These are phyloP conservation scores for Prolemur simus DNA, from an alignment of 2,113 vertebrate genomes.

Conservation along the genomic window DNA sequence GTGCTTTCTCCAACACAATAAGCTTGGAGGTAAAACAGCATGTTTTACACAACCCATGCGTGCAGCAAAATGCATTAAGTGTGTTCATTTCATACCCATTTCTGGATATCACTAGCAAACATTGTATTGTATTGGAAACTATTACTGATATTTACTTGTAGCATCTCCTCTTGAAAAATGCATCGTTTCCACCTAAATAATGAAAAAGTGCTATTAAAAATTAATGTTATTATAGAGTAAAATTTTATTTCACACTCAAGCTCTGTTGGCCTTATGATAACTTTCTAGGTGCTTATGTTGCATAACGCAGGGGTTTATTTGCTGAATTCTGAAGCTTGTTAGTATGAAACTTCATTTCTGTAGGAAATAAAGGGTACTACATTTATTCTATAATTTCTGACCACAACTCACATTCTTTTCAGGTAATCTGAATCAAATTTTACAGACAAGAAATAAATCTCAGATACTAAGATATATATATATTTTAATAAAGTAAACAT, in stretches of 20 bases:
- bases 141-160: neutral
- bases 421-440: neutral
- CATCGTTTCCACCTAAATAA: neutral
- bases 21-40: neutral
- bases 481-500: neutral
- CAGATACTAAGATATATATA: neutral
- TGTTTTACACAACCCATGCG: fast-evolving
- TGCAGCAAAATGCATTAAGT: neutral
- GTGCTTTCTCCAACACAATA: neutral
- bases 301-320: neutral
- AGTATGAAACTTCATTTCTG: neutral
- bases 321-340: neutral
- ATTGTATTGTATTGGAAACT: too few species aligned
- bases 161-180: neutral
- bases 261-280: neutral
- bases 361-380: neutral
- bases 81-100: fast-evolving
- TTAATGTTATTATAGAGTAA: neutral
- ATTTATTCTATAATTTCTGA: neutral
- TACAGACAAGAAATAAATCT: neutral
- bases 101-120: neutral
- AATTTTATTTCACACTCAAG: neutral
- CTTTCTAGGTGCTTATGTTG: fast-evolving
- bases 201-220: neutral
- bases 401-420: neutral